These are phyloP conservation scores for Linurgus olivaceus DNA, from an alignment of 2,797 vertebrate species.

Conservation along the genomic window DNA sequence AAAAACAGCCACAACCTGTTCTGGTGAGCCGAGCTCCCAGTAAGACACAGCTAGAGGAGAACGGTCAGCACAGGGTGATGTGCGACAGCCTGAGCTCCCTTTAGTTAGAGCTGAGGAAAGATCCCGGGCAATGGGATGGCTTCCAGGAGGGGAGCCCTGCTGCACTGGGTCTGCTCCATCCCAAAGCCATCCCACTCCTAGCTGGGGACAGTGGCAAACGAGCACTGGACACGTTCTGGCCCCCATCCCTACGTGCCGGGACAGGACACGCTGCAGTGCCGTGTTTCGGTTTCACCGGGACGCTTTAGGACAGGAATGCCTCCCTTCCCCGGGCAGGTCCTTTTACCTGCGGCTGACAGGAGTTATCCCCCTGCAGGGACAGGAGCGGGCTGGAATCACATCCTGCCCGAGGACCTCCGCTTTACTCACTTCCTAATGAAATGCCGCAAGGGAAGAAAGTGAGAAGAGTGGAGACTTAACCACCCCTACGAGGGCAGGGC, in stretches of 20 bases:
- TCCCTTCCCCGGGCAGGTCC: not conserved
- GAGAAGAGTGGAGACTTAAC: not conserved
- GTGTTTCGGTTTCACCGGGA: accelerated
- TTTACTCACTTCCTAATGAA: not conserved
- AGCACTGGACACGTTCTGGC: not conserved
- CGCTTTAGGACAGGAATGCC: not conserved
- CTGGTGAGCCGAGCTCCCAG: not conserved
- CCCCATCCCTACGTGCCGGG: not conserved
- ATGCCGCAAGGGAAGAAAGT: not conserved
- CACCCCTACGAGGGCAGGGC: accelerated
- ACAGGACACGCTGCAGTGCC: not conserved
- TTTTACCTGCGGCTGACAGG: not conserved
- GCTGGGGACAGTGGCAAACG: not conserved
- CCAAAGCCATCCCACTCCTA: not conserved
- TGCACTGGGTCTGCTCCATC: accelerated
- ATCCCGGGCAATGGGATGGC: not conserved
- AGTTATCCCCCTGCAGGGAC: not conserved
- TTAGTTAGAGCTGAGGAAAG: not conserved
- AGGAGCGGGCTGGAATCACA: not conserved
- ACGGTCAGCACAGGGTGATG: not conserved
- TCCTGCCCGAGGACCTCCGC: not conserved
- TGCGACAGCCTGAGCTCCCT: not conserved
- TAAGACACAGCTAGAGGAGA: not conserved
- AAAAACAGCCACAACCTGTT: not conserved
- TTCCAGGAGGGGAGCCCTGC: not conserved